Evolutionary conservation across 2,888 invertebrate species (phyloP), one percentile per base, ranked within the genome.

Genomic region (Tuta absoluta): DNA sequence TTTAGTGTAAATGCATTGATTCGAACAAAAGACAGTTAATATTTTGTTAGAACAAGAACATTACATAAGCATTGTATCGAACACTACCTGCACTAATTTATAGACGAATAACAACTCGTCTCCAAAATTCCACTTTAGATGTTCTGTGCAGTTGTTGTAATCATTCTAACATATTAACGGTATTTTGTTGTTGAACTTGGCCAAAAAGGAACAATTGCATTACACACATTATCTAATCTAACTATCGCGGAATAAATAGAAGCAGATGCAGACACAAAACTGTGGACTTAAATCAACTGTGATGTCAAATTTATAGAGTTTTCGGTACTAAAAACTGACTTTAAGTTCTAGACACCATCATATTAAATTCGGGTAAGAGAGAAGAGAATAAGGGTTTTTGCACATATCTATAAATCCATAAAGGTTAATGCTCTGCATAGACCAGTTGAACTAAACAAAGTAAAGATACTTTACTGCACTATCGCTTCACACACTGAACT

Each of bases 1-100:
- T 88, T 82, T 78, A 84, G 75, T 78, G 72, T 28, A 62, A 84
- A 75, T 78, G 72, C 33, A 64, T 72, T 70, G 69, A 65, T 75
- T 72, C 64, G 63, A 72, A 73, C 75, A 66, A 62, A 59, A 28
- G 48, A 23, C 51, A 12, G 21, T 53, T 23, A 57, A 17, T 59
- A 53, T 65, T 23, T 23, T 23, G 23, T 53, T 24, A 53, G 12
- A 4, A 23, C 19, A 51, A 14, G 21, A 11, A 45, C 45, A 45
- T 45, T n/a, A 41, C 5, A 2, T 28, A 45, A n/a, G n/a, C 45
- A 45, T 17, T 17, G 45, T 45, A 17, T 45, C n/a, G 11, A 45
- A n/a, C 14, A 14, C 14, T 41, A 41, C 45, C n/a, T 17, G n/a
- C 17, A 17, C n/a, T 45, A n/a, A n/a, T 45, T 17, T 45, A n/a